Conservation (phyloP, 2,113 vertebrate genomes). For the Platycercus adscitus region DNA sequence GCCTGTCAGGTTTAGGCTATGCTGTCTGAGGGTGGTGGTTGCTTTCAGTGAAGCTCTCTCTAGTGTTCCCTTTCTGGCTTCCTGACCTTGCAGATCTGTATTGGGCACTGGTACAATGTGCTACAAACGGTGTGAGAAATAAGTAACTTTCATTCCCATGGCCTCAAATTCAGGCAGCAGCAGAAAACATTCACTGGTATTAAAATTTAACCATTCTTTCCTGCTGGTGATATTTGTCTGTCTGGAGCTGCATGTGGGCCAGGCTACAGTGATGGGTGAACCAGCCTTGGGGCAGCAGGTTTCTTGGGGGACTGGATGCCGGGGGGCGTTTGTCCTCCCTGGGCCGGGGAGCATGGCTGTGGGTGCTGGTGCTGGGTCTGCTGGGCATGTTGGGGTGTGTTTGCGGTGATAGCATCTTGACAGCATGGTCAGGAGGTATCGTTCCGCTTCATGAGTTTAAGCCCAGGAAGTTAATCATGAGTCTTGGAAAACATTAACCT, state of each 20-base stretch:
- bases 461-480: not conserved
- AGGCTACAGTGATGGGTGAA: accelerated
- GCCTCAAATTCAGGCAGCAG: not conserved
- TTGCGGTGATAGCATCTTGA: not conserved
- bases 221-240: not conserved
- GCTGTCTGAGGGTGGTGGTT: not conserved
- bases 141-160: not conserved
- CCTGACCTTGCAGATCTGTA: not conserved
- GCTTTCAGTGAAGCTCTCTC: not conserved
- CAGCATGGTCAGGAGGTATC: not conserved
- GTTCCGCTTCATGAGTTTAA: constrained; percentile 30
- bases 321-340: not conserved
- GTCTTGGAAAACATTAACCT: constrained; percentile 43
- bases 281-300: not conserved
- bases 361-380: accelerated
- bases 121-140: not conserved
- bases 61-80: not conserved
- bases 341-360: not conserved
- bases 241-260: accelerated
- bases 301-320: not conserved
- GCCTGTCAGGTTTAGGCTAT: not conserved
- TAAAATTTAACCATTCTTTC: not conserved
- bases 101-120: not conserved
- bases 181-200: not conserved
- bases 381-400: accelerated